A percentile compares a stretch with the other conserved stretches of the same genome.
Evolutionary conservation across 2,113 vertebrate species (phyloP).

Genomic region (Struthio camelus): DNA sequence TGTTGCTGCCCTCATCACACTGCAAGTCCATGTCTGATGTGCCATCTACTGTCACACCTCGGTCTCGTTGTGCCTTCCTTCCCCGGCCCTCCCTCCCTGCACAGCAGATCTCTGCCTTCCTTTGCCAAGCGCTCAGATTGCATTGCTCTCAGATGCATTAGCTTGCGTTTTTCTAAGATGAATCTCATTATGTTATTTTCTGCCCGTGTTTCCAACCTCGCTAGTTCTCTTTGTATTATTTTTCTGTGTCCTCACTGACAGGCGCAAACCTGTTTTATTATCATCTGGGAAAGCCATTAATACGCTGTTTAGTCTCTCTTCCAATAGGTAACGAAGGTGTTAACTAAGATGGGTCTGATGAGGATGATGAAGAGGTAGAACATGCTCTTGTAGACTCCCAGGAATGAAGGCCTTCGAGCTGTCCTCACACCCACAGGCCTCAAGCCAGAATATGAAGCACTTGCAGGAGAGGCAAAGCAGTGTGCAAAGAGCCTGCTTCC

Average conservation of each 20-base stretch:
- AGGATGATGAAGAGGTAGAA: not conserved
- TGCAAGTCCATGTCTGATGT: not conserved
- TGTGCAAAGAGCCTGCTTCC: not conserved
- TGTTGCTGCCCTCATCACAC: not conserved
- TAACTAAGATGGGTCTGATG: not conserved
- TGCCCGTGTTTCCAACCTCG: not conserved
- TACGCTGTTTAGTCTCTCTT: conserved; percentile 17
- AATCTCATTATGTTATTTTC: conserved; percentile 20
- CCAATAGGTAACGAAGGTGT: not conserved
- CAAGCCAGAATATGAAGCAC: not conserved
- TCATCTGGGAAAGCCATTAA: not conserved
- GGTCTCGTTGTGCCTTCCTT: rapidly evolving
- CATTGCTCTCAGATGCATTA: not conserved
- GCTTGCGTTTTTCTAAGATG: not conserved
- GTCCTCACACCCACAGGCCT: not conserved
- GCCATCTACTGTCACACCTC: not conserved
- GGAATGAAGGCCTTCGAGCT: not conserved
- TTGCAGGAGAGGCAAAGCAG: not conserved
- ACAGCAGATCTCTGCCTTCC: not conserved
- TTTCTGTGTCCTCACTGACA: not conserved
- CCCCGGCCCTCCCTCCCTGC: not conserved
- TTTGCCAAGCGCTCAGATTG: not conserved
- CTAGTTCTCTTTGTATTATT: not conserved
- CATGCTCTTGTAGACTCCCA: not conserved
- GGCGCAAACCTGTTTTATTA: not conserved